Evolutionary conservation across 2,888 invertebrate genomes (phyloP).

Genomic region (Watsonalla cultraria): DNA sequence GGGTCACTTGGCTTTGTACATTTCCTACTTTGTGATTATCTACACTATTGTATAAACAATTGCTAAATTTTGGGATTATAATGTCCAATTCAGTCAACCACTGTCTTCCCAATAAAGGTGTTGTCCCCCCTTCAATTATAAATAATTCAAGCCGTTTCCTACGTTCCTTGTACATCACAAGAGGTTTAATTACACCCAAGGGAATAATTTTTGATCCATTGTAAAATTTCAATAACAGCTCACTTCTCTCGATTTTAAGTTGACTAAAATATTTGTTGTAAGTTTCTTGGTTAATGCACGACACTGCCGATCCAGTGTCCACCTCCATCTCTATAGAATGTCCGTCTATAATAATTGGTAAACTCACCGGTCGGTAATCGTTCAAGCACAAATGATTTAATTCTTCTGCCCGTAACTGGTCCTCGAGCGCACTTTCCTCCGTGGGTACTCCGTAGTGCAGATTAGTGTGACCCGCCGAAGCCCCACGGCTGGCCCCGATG

Average conservation of each 20-base stretch:
- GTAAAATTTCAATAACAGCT: conserved; percentile 12
- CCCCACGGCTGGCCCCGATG: background rate
- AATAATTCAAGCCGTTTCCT: conserved; percentile 7
- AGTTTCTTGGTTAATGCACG: conserved; percentile 18
- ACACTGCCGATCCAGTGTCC: conserved; percentile 22
- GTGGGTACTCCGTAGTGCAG: background rate
- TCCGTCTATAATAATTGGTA: conserved; percentile 10
- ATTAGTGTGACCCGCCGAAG: background rate
- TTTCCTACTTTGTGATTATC: too few relatives aligned
- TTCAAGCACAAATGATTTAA: conserved; percentile 11
- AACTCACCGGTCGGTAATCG: conserved; percentile 15
- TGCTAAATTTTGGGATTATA: background rate
- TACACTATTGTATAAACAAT: background rate
- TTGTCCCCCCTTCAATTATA: conserved; percentile 12
- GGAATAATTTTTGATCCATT: conserved; percentile 11
- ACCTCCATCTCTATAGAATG: conserved; percentile 17
- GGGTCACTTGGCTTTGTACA: background rate
- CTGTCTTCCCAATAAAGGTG: conserved; percentile 14
- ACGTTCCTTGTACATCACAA: conserved; percentile 2
- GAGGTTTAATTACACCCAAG: conserved; percentile 11
- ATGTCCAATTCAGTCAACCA: conserved; percentile 14
- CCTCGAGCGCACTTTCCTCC: conserved; percentile 1
- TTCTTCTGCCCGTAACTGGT: conserved; percentile 3
- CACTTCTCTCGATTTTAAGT: conserved; percentile 7
- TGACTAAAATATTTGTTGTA: conserved; percentile 11